Conservation (phyloP, 2,797 vertebrate genomes). For the Aldrovandia affinis region DNA sequence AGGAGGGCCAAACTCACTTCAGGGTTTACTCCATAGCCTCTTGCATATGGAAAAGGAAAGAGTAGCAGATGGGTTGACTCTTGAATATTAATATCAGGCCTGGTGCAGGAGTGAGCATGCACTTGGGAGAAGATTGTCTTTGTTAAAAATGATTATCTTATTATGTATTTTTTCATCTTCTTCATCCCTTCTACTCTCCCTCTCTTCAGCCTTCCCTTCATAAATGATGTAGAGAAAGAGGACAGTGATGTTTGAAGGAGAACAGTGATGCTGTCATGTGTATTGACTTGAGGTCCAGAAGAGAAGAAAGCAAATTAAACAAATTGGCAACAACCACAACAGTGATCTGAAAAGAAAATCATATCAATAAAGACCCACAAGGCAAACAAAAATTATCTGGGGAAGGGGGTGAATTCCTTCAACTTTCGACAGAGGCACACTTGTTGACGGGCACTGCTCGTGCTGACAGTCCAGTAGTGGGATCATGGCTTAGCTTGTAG, state of each 20-base stretch:
- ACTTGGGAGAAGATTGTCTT: not conserved
- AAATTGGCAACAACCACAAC: not conserved
- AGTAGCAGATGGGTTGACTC: conserved; percentile 12
- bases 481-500: not conserved
- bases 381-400: not conserved
- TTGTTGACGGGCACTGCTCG: not conserved
- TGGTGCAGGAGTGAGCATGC: not conserved
- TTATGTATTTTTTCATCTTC: no score
- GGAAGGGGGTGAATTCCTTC: not conserved
- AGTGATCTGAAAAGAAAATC: not conserved
- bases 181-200: not conserved
- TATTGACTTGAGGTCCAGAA: not conserved
- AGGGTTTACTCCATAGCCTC: not conserved
- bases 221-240: not conserved
- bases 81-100: conserved; percentile 19
- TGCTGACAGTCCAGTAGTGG: not conserved
- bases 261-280: not conserved
- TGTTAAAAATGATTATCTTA: no score
- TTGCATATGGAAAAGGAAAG: conserved; percentile 1
- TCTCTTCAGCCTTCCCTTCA: not conserved
- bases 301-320: not conserved
- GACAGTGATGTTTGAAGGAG: not conserved
- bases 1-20: not conserved
- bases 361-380: not conserved
- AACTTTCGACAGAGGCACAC: not conserved